A percentile compares a stretch with the other conserved stretches of the same genome.
phyloP scores from a whole-genome alignment of 2,797 vertebrate species.

The Carduelis carduelis region DNA sequence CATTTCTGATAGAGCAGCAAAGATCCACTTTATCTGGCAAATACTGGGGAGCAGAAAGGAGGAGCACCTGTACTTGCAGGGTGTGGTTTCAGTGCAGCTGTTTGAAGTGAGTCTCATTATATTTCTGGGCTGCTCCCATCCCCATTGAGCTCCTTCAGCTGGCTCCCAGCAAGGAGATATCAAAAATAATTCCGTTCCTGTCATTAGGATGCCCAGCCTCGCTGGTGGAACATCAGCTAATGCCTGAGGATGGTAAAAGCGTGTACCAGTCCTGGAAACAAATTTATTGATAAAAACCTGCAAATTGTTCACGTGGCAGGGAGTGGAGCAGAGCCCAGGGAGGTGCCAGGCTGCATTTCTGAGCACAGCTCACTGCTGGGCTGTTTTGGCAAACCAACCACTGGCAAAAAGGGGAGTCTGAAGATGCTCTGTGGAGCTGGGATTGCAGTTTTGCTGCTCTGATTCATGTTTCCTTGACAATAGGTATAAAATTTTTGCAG shows the following conservation, averaged over 20 bases:
- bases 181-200: neutral
- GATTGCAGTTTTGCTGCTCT: neutral
- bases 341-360: neutral
- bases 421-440: neutral
- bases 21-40: neutral
- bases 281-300: neutral
- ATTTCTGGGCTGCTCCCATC: neutral
- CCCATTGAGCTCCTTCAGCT: neutral
- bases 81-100: neutral
- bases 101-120: neutral
- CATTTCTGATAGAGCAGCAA: neutral
- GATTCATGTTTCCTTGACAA: neutral
- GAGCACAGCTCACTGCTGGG: neutral
- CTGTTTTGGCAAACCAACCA: neutral
- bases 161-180: neutral
- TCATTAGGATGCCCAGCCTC: neutral
- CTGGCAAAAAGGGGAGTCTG: neutral
- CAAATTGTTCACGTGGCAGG: neutral
- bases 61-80: fast-evolving
- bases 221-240: neutral
- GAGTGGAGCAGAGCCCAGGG: neutral
- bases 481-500: neutral
- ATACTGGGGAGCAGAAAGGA: neutral
- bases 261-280: neutral
- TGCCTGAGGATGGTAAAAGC: neutral